Percentiles rank a stretch among this genome's conserved stretches.
Evolutionary conservation across 2,888 invertebrate species (phyloP).

Genomic region (Galerucella calmariensis): DNA sequence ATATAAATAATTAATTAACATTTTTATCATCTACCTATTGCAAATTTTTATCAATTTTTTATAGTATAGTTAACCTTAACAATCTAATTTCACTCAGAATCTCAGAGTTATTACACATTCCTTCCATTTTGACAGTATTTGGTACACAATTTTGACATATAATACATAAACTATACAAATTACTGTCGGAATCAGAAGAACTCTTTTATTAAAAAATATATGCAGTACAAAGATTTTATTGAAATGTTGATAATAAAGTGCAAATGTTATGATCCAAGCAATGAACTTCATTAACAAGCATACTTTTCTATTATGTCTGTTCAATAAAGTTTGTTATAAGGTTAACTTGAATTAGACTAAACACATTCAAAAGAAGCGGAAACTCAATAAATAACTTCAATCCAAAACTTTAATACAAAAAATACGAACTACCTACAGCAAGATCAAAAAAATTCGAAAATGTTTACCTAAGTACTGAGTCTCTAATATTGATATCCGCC

Average conservation of each 20-base stretch:
- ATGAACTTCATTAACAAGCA: no score
- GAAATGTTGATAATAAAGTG: no score
- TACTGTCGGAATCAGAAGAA: background rate
- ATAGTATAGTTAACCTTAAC: background rate
- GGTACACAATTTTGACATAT: background rate
- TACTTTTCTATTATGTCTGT: no score
- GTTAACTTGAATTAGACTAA: background rate
- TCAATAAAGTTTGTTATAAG: background rate
- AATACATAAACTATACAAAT: background rate
- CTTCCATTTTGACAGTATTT: background rate
- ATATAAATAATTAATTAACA: background rate
- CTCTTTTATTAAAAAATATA: no score
- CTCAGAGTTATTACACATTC: background rate
- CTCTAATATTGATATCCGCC: slow-evolving; percentile 39
- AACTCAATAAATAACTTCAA: background rate
- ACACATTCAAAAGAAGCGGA: background rate
- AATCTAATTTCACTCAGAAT: background rate
- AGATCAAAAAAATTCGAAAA: slow-evolving; percentile 15
- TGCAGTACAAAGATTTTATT: no score
- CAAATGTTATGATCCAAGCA: no score
- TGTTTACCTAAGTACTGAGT: slow-evolving; percentile 6
- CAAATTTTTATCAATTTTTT: no score
- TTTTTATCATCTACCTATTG: background rate
- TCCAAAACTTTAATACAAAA: background rate
- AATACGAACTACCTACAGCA: background rate